A percentile compares a stretch with the other conserved stretches of the same genome.
These are phyloP conservation scores for Melospiza melodia DNA, from an alignment of 2,113 vertebrate species.

Conservation along the genomic window DNA sequence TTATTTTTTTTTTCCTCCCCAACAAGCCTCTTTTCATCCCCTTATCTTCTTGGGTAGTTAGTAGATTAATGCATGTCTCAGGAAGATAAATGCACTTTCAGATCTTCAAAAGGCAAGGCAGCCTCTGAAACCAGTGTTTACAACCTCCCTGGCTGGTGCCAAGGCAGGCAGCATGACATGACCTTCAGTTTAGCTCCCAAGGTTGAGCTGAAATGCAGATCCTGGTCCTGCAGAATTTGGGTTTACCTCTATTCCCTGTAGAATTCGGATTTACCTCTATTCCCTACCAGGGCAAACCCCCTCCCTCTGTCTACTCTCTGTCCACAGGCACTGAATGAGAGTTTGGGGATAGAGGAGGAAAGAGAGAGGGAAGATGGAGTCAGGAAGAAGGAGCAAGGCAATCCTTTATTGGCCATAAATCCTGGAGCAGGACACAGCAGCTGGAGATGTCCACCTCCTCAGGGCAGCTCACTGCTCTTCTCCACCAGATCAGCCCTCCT, in stretches of 20 bases:
- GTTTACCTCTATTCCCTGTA: rapidly evolving
- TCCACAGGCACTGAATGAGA: neutral
- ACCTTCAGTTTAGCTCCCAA: neutral
- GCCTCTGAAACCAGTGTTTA: conserved; percentile 32
- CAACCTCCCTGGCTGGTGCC: neutral
- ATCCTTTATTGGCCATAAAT: neutral
- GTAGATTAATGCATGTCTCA: conserved; percentile 42
- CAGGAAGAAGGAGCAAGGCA: neutral
- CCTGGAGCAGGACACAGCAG: neutral
- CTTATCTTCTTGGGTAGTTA: conserved; percentile 21
- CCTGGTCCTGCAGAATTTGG: rapidly evolving
- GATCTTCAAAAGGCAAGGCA: conserved; percentile 50
- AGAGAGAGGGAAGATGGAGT: neutral
- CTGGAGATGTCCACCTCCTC: neutral
- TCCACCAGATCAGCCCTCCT: neutral
- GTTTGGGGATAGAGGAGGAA: neutral
- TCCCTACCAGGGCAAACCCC: neutral
- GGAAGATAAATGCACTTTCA: conserved; percentile 59
- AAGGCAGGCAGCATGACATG: neutral
- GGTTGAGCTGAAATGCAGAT: neutral
- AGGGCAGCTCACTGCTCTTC: neutral
- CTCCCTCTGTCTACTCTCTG: neutral
- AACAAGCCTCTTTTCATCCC: conserved; percentile 14
- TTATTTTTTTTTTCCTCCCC: neutral
- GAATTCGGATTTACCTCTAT: neutral